Evolutionary conservation across 2,113 vertebrate genomes (phyloP).

Genomic region (Neopipo cinnamomea): DNA sequence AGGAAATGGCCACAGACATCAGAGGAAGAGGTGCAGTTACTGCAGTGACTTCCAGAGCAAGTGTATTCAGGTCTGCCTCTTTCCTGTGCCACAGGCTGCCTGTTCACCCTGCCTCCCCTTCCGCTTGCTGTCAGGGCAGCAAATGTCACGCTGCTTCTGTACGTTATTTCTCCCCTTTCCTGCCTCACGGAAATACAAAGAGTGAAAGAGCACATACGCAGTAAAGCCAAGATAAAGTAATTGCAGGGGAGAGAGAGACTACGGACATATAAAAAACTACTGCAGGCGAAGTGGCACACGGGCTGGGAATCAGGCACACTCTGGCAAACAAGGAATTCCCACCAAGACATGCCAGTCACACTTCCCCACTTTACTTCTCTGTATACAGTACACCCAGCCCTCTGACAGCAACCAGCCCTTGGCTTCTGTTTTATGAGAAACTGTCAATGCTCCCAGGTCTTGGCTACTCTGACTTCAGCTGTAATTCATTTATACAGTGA

Average conservation of each 20-base stretch:
- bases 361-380: background rate
- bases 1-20: background rate
- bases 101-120: background rate
- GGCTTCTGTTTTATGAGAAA: background rate
- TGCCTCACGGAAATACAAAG: background rate
- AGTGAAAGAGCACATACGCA: background rate
- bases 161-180: background rate
- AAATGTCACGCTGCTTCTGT: background rate
- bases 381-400: background rate
- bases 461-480: background rate
- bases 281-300: background rate
- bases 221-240: background rate
- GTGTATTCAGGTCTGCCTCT: background rate
- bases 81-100: background rate
- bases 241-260: background rate
- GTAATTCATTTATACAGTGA: background rate
- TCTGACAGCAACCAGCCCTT: background rate
- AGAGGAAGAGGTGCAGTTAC: background rate
- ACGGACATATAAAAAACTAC: background rate
- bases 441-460: background rate
- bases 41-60: background rate
- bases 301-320: background rate
- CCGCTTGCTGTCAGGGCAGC: background rate
- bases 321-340: background rate
- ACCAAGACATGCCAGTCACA: background rate